Base-by-base conservation (phyloP, 2,888 invertebrate genomes). In the Pollenia amentaria region DNA sequence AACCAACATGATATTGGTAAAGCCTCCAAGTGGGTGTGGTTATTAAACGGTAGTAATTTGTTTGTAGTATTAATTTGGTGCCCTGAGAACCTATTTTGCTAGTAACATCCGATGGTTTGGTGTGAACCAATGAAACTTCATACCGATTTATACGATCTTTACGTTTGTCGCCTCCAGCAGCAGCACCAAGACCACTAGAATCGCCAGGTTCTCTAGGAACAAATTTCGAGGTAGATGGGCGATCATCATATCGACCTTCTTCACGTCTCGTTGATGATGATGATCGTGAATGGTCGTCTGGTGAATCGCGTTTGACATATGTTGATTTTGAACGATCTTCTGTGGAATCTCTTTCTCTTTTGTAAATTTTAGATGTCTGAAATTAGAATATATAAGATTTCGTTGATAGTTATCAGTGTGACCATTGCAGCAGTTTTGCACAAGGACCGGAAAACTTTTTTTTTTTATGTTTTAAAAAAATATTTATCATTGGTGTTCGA, bases 1-100 rank as follows among this genome's bases (percentile, higher is more conserved):
- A 95, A 88, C 96, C 96, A 0, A 97, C 97, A 38, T 95, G 94
- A 91, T 97, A 97, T 84, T 97, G 96, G 87, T 95, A 95, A 1
- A 97, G 92, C 6, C 90, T 89, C 97, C 97, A 97, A 75, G 96
- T 94, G 0, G 96, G 95, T 0, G 94, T 94, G 0, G 95, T 95
- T 2, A 95, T 88, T 0, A 97, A 91, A 0, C 94, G 94, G 89
- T 96, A 97, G 89, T 96, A 97, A 90, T 97, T 97, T 0, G 96
- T 94, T 89, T 64, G 88, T 1, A 97, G 89, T 1, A 92, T 90
- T 0, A 96, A 89, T 0, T 91, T 91, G 0, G 81, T 88, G 0
- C 97, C 96, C 9, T 92, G 90, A 0, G 84, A 85, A 3, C 96
- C 96, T 29, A 85, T 79, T 87, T 93, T 93, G 0, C 89, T 89